These are phyloP conservation scores for Parnassius glacialis DNA, from an alignment of 2,888 invertebrate genomes.

Conservation along the genomic window DNA sequence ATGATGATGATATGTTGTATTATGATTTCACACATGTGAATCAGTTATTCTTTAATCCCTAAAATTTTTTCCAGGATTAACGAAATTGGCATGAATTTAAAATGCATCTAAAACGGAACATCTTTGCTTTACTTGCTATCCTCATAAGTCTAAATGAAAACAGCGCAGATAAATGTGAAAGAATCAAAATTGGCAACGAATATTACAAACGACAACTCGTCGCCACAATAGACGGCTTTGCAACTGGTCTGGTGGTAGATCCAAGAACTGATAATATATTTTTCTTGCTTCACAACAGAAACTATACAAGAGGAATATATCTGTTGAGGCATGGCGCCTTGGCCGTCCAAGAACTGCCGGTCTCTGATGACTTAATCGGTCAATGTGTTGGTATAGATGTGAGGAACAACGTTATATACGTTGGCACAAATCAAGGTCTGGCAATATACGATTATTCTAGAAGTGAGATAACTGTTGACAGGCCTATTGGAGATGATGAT, in stretches of 20 bases:
- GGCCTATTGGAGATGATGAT: constrained; percentile 74
- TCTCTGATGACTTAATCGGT: constrained; percentile 61
- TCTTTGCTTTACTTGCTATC: constrained; percentile 35
- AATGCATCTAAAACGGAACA: constrained; percentile 40
- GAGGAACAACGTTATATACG: constrained; percentile 53
- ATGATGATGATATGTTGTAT: no score
- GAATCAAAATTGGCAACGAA: constrained; percentile 62
- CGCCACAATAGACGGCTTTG: constrained; percentile 67
- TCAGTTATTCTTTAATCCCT: no score
- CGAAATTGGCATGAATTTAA: constrained; percentile 26
- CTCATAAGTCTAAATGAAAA: constrained; percentile 21
- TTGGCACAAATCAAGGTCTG: constrained; percentile 70
- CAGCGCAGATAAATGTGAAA: constrained; percentile 59
- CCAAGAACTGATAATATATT: constrained; percentile 66
- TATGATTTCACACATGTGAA: no score
- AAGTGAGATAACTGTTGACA: constrained; percentile 60
- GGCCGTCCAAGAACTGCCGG: constrained; percentile 60
- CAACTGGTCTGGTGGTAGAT: constrained; percentile 65
- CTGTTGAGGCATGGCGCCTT: constrained; percentile 64
- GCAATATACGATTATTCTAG: constrained; percentile 62
- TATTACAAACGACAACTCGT: constrained; percentile 66
- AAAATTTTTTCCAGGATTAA: no score
- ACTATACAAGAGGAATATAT: constrained; percentile 70
- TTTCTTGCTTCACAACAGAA: constrained; percentile 67
- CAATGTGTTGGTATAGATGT: constrained; percentile 66